Evolutionary conservation across 2,797 vertebrate species (phyloP), one percentile per base, ranked within the genome.

Genomic region (Morus bassanus): DNA sequence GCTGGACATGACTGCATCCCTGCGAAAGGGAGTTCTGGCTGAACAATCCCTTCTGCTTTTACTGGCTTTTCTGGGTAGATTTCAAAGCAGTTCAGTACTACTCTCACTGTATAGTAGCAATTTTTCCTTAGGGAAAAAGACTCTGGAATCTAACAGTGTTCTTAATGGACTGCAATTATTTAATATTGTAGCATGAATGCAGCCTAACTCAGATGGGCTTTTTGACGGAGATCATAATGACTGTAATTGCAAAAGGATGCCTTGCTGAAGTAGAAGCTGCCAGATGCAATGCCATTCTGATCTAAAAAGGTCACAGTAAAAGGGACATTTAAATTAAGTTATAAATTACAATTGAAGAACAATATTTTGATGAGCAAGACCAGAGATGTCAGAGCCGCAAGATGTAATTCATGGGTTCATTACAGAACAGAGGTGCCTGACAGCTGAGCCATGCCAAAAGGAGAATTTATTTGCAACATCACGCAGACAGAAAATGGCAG

Each of bases 401-500:
- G 97, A 97, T 98, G 97, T 98, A 98, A 98, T 98, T 98, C 98
- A 98, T 98, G 97, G 97, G 95, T 98, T 98, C 98, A 98, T 98
- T 98, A 98, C 95, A 94, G 95, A 96, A 85, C 96, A 94, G 98
- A 97, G 97, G 97, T 95, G 96, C 97, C 96, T 97, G 98, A 98
- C 98, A 98, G 98, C 98, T 98, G 98, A 98, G 98, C 98, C 97
- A 68, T 97, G 98, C 97, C 97, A 97, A 80, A 90, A 97, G 97
- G 92, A 98, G 96, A 94, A 98, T 98, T 98, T 98, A 98, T 98
- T 96, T 97, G 97, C 96, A 93, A 65, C 91, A 94, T 97, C 97
- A 94, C 50, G 69, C 96, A 91, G 97, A 84, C 96, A 85, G 98
- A 96, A 97, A 97, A 97, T 95, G 97, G 98, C 98, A 98, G 97